Evolutionary conservation across 2,113 vertebrate genomes (phyloP).

Genomic region (Takifugu bimaculatus): DNA sequence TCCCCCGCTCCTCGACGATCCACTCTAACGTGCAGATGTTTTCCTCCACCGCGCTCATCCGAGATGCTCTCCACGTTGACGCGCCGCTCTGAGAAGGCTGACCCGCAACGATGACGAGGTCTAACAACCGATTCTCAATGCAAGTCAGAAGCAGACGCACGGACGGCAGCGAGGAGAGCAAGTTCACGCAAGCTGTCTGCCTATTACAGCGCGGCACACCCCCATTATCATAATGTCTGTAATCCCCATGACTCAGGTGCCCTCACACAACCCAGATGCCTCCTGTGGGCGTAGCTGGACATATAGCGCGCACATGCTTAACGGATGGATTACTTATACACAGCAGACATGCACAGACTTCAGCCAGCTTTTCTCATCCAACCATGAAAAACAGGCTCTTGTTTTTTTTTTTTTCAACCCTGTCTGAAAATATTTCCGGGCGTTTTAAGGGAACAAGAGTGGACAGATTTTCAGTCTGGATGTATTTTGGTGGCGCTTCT

Average conservation of each 20-base stretch:
- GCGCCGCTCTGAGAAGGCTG: neutral
- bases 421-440: constrained; percentile 10
- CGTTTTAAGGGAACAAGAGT: constrained; percentile 5
- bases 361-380: constrained; percentile 10
- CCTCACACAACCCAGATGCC: constrained; percentile 28
- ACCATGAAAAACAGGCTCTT: constrained; percentile 5
- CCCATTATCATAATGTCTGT: constrained; percentile 44
- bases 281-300: constrained; percentile 15
- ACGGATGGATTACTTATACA: constrained; percentile 26
- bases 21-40: no score
- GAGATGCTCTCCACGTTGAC: neutral
- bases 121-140: constrained; percentile 39
- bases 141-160: constrained; percentile 28
- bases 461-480: constrained; percentile 5
- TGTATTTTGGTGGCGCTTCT: neutral
- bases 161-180: constrained; percentile 18
- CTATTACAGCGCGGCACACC: constrained; percentile 34
- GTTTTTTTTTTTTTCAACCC: neutral
- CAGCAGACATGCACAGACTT: neutral
- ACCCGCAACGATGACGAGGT: constrained; percentile 5
- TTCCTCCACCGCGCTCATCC: neutral
- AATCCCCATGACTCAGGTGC: constrained; percentile 53
- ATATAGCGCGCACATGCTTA: constrained; percentile 6
- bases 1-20: neutral
- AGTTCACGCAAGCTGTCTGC: constrained; percentile 14